Evolutionary conservation across 2,113 vertebrate species (phyloP), one percentile per base, ranked within the genome.

Genomic region (Dipodomys merriami): DNA sequence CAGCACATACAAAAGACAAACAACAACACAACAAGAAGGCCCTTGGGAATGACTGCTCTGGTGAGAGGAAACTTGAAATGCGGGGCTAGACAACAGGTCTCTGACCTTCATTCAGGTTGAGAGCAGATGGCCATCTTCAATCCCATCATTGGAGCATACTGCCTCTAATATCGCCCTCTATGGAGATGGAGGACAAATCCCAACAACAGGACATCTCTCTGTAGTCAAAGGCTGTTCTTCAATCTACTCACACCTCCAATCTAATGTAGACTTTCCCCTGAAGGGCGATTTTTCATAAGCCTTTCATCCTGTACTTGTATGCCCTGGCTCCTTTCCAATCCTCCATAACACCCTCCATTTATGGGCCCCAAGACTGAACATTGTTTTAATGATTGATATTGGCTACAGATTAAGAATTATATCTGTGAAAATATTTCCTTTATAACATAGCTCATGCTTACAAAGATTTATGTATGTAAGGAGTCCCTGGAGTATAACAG

Each of bases 201-300:
- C 46, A 83, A 72, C 79, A 82, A 19, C 13, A 49, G 49, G 74
- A 79, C 33, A 74, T 35, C 46, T 7, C 78, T 83, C 67, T 49
- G 39, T 27, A 35, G 27, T 68, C 25, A 72, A 94, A 91, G 96
- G 71, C 93, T 94, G 68, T 92, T 93, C 83, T 77, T 89, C 78
- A 96, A 94, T 90, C 93, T 83, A 22, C 16, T 74, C 94, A 95
- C 86, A 93, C 49, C 35, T 92, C 86, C 35, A 65, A 83, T 79
- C 69, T 88, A 72, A 92, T 92, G 88, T 7, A 86, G 88, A 80
- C 91, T 76, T 93, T 74, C 89, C 97, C 95, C 96, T 67, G 76
- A 95, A 96, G 96, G 69, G 95, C 96, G 83, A 73, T 96, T 96
- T 97, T 87, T 96, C 94, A 95, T 57, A 92, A 95, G 78, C 79